A percentile compares a stretch with the other conserved stretches of the same genome.
Conservation (phyloP, 2,113 vertebrate genomes). For the Hipposideros armiger region DNA sequence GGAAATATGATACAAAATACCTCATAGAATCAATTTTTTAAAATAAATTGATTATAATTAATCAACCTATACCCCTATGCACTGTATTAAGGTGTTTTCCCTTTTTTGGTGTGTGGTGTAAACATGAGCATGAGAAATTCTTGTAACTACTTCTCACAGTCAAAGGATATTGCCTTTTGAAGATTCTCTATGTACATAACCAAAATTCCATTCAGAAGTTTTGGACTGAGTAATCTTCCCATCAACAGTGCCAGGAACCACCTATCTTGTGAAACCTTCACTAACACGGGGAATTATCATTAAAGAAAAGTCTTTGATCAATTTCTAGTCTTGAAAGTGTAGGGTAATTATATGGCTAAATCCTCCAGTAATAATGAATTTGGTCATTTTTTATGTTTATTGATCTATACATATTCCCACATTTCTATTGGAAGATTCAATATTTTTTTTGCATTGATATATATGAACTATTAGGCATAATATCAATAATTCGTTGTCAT, state of each 20-base stretch:
- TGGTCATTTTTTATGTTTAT: not conserved
- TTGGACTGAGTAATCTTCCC: not conserved
- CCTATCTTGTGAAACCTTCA: not conserved
- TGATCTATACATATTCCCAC: not conserved
- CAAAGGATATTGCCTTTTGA: not conserved
- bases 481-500: not conserved
- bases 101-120: not conserved
- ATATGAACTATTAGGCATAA: not conserved
- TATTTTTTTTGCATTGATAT: not conserved
- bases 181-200: not conserved
- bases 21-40: not conserved
- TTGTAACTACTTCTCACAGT: not conserved
- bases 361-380: not conserved
- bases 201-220: not conserved
- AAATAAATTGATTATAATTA: not conserved
- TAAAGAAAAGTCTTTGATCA: not conserved
- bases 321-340: conserved; percentile 20
- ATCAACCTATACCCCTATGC: not conserved
- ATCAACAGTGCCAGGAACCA: not conserved
- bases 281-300: not conserved
- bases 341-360: not conserved
- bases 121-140: not conserved
- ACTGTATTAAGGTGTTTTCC: not conserved
- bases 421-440: not conserved
- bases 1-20: not conserved